Evolutionary conservation across 92 coral and sea anemone genomes (phyloP), one percentile per base, ranked within the genome.

Genomic region (Porites cylindrica): DNA sequence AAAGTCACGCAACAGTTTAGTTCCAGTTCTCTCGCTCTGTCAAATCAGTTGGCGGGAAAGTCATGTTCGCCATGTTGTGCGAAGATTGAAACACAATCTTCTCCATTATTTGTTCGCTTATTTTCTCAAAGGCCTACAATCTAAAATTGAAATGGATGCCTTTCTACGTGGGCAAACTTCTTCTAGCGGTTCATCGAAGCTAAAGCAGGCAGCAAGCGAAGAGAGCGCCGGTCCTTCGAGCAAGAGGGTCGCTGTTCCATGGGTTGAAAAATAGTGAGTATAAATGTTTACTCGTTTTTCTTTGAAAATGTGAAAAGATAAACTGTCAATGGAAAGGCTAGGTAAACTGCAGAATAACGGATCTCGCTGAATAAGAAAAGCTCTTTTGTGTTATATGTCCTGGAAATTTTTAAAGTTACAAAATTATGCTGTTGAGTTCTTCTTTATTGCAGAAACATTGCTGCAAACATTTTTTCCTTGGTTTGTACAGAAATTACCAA

Each of bases 221-320:
- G 81, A 81, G 65, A 72, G 88, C 3, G 93, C 96, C 0, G 94
- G 96, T 11, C 47, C 86, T 66, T 86, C 97, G 54, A 56, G 91
- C 32, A 96, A 88, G 74, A 87, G 89, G 59, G 86, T 91, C 16
- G 79, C 91, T 12, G 88, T 92, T 52, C 99, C 99, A 5, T 97
- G 99, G 99, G 99, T 97, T 13, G 99, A 97, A 87, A 97, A 97
- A 97, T 97, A 97, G 99, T 97, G 80, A 89, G 99, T 88, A 7
- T 38, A 38, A 38, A 12, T 12, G 9, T 24, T 38, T 10, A 38
- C 1, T 18, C 21, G 1, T 26, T 38, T 4, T 38, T 38, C 47
- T 38, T 38, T 38, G 6, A 38, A 38, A 38, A 38, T 38, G 5
- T 38, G 4, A 38, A 38, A 38, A 38, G 47, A 38, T 38, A 38